Evolutionary conservation across 2,888 invertebrate genomes (phyloP), one percentile per base, ranked within the genome.

Genomic region (Mechanitis mazaeus): DNA sequence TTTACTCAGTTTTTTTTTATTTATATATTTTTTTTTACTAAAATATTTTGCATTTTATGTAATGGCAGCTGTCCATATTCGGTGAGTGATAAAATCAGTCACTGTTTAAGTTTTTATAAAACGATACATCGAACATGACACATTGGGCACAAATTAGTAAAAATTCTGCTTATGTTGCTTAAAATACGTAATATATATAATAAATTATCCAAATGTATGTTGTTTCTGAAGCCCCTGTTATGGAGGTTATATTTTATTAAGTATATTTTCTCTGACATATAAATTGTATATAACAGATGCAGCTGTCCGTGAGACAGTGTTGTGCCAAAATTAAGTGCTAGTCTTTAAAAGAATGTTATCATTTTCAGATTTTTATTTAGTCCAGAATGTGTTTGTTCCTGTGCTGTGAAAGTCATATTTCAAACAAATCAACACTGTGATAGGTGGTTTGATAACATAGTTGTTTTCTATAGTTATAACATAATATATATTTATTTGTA

Each of bases 311-410:
- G 72, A 75, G 78, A 56, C 68, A 84, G 88, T 81, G 84, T 86
- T 87, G 90, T 90, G 90, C 90, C 90, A 90, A 90, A 90, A 89
- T 90, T 88, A 84, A 80, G 86, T 89, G 81, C 90, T 90, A 90
- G 90, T 90, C 90, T 85, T 82, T 80, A 80, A 81, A 85, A 86
- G 85, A 83, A 87, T 90, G 87, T 90, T 88, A 89, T 88, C 84
- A 84, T 87, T 87, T 88, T 87, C 89, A 90, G 85, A 90, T 90
- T 90, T 68, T 90, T 89, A 90, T 89, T 88, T 85, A 88, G 86
- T 87, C 87, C 89, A 87, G 83, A 87, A 87, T 89, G 84, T 82
- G 86, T 90, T 88, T 87, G 87, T 87, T 87, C 84, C 83, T 85
- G 87, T 82, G 88, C 88, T 89, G 87, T 89, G 89, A 87, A 82